Conservation (phyloP, 2,888 invertebrate species). For the Helicoverpa assulta region DNA sequence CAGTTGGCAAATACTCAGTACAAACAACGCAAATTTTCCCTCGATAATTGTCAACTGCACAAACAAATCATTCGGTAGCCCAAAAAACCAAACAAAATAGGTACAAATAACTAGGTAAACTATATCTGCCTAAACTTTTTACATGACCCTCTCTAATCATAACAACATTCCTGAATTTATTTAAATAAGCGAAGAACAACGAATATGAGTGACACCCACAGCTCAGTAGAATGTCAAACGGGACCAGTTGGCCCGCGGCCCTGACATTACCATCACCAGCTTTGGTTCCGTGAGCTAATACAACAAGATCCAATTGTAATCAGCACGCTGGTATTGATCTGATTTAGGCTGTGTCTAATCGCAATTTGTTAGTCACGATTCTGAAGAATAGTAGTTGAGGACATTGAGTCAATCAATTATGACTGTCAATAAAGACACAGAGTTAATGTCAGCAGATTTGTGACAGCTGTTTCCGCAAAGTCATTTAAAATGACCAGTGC, state of each 20-base stretch:
- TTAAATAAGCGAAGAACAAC: constrained; percentile 38
- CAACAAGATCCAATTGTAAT: constrained; percentile 48
- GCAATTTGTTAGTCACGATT: constrained; percentile 28
- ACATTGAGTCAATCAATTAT: too few relatives aligned
- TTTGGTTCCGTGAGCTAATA: constrained; percentile 74
- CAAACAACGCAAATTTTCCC: too few relatives aligned
- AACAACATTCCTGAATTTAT: constrained; percentile 67
- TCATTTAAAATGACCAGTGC: too few relatives aligned
- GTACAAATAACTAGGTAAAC: not conserved
- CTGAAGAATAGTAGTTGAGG: too few relatives aligned
- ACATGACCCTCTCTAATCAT: constrained; percentile 63
- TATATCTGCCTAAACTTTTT: constrained; percentile 6
- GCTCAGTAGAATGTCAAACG: constrained; percentile 73
- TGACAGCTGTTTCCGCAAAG: too few relatives aligned
- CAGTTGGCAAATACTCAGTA: too few relatives aligned
- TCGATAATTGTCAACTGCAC: too few relatives aligned
- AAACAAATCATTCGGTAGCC: too few relatives aligned
- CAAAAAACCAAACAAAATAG: too few relatives aligned
- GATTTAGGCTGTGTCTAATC: constrained; percentile 10
- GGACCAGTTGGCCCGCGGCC: constrained; percentile 75
- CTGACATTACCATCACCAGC: constrained; percentile 75
- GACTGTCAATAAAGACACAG: constrained; percentile 3
- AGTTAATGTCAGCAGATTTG: not conserved
- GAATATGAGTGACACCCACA: constrained; percentile 68
- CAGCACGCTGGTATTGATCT: constrained; percentile 11